A percentile compares a stretch with the other conserved stretches of the same genome.
Evolutionary conservation across 2,888 invertebrate genomes (phyloP).

Genomic region (Dyspetes luteomarginatus): DNA sequence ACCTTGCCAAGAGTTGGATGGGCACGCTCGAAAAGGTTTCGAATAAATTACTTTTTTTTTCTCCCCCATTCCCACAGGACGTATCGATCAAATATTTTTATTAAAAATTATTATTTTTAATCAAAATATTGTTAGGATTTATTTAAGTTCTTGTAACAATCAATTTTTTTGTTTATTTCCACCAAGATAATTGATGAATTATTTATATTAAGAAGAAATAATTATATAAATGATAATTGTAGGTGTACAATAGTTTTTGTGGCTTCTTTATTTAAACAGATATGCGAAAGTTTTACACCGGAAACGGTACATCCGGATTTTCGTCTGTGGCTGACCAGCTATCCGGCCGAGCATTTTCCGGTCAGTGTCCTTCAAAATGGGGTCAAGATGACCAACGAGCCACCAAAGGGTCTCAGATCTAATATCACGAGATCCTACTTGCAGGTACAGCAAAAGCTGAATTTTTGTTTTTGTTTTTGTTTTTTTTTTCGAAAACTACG

Average conservation of each 20-base stretch:
- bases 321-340: conserved; percentile 96
- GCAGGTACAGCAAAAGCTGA: conserved; percentile 78
- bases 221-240: no score
- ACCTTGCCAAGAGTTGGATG: conserved; percentile 98
- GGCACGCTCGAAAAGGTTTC: conserved; percentile 92
- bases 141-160: not conserved
- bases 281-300: conserved; percentile 92
- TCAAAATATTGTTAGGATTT: not conserved
- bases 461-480: not conserved
- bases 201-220: no score
- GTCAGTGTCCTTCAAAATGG: conserved; percentile 96
- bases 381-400: conserved; percentile 98
- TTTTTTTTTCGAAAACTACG: not conserved
- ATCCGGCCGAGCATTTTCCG: conserved; percentile 95
- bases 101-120: conserved; percentile 4
- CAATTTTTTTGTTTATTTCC: not conserved
- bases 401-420: conserved; percentile 94
- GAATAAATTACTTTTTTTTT: conserved; percentile 13
- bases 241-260: no score
- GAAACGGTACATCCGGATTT: conserved; percentile 96
- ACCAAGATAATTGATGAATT: not conserved
- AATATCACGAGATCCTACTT: conserved; percentile 93
- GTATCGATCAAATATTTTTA: not conserved
- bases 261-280: conserved; percentile 84
- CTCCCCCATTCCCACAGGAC: not conserved